Conservation (phyloP, 2,888 invertebrate species). For the Plemyria rubiginata region DNA sequence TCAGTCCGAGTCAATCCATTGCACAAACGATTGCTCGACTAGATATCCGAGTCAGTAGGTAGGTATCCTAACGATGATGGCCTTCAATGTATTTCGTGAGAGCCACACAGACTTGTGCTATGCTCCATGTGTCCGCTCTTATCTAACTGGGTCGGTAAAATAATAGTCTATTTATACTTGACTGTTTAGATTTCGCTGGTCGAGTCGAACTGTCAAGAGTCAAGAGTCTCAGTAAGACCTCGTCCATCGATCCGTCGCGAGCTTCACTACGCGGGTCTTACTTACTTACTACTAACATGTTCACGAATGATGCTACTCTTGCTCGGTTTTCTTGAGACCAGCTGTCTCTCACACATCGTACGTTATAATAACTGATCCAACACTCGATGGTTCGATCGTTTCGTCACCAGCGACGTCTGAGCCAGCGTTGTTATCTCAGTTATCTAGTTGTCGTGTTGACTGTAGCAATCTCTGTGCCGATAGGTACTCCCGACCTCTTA, state of each 20-base stretch:
- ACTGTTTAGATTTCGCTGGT: neutral
- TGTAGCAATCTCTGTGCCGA: neutral
- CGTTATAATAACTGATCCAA: too few species aligned
- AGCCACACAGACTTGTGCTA: neutral
- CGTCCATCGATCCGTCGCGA: too few species aligned
- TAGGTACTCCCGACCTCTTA: too few species aligned
- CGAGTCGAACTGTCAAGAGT: neutral
- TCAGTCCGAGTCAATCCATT: too few species aligned
- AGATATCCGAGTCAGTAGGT: too few species aligned
- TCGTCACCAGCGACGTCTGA: too few species aligned
- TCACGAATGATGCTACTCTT: too few species aligned
- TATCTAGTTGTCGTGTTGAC: neutral
- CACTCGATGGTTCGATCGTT: neutral
- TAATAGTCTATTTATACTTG: neutral
- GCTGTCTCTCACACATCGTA: neutral
- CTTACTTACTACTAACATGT: too few species aligned
- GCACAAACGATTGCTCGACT: too few species aligned
- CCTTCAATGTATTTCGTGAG: neutral
- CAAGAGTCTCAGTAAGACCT: neutral
- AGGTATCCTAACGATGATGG: neutral
- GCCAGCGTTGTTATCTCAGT: too few species aligned
- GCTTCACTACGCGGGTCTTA: too few species aligned
- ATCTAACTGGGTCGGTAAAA: conserved; percentile 7
- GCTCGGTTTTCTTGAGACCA: neutral
- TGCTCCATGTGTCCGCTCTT: neutral